These are phyloP conservation scores for Lacanobia wlatinum DNA, from an alignment of 2,888 invertebrate genomes.

Conservation along the genomic window DNA sequence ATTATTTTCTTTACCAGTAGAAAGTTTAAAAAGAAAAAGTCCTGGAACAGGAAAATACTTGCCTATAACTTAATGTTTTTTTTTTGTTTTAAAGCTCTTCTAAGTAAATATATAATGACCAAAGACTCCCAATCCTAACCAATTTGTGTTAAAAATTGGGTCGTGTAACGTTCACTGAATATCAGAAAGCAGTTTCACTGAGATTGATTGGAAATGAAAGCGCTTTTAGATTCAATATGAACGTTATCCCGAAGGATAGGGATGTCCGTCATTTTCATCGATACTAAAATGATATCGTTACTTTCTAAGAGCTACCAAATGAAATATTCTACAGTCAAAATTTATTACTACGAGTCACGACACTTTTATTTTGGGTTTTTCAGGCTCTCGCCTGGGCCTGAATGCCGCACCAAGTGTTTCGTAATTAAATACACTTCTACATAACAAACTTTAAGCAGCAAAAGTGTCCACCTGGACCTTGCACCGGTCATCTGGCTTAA, in stretches of 20 bases:
- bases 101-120: slow-evolving; percentile 17
- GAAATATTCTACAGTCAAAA: neutral
- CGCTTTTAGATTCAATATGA: slow-evolving; percentile 73
- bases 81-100: slow-evolving; percentile 19
- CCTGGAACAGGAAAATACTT: neutral
- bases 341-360: too few relatives aligned
- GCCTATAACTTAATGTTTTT: neutral
- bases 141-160: slow-evolving; percentile 74
- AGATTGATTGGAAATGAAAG: slow-evolving; percentile 77
- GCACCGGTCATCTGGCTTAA: too few relatives aligned
- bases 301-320: neutral
- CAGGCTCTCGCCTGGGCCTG: too few relatives aligned
- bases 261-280: slow-evolving; percentile 47
- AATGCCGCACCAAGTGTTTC: too few relatives aligned
- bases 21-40: neutral
- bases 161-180: slow-evolving; percentile 67
- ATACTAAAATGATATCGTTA: slow-evolving; percentile 7
- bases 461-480: too few relatives aligned
- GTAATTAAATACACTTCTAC: too few relatives aligned
- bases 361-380: too few relatives aligned
- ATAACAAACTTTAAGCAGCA: too few relatives aligned
- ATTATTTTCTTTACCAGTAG: too few relatives aligned
- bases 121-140: slow-evolving; percentile 59
- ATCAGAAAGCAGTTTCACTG: slow-evolving; percentile 66
- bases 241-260: slow-evolving; percentile 53